These are phyloP conservation scores for Episyrphus balteatus DNA, from an alignment of 1,140 invertebrate species.

Conservation along the genomic window DNA sequence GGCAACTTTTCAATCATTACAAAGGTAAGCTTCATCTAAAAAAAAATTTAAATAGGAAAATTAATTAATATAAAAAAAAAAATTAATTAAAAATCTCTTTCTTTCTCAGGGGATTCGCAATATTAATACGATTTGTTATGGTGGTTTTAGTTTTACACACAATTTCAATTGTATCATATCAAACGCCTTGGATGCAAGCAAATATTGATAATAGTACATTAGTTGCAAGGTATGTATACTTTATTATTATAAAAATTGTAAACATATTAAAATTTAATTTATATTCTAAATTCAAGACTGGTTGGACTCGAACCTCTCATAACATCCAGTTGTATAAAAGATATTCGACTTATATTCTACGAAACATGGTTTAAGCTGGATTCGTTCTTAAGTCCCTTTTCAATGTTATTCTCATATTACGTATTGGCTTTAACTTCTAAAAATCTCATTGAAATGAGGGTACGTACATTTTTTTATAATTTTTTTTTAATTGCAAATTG, in stretches of 20 bases:
- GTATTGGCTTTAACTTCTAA: conserved; percentile 57
- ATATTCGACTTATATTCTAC: conserved; percentile 52
- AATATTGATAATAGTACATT: conserved; percentile 54
- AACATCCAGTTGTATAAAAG: conserved; percentile 39
- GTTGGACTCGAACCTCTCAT: conserved; percentile 54
- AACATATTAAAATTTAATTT: neutral
- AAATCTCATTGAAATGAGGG: conserved; percentile 56
- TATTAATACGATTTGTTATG: conserved; percentile 59
- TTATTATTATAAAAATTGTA: neutral
- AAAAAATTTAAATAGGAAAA: neutral
- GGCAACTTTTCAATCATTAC: conserved; percentile 66
- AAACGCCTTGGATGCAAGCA: conserved; percentile 72
- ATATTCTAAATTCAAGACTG: conserved; percentile 42
- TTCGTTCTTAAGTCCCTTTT: conserved; percentile 59
- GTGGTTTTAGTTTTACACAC: conserved; percentile 67
- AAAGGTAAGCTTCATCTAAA: conserved; percentile 34
- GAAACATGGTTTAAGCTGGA: conserved; percentile 51
- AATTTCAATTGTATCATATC: conserved; percentile 67
- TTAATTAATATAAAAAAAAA: neutral
- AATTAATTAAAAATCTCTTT: neutral
- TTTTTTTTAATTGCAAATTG: neutral
- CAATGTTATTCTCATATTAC: conserved; percentile 64
- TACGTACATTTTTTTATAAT: conserved; percentile 29
- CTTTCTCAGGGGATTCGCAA: conserved; percentile 50
- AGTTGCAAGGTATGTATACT: conserved; percentile 47